Percentiles rank a stretch among this genome's conserved stretches.
These are phyloP conservation scores for Dicyrtoma fusca DNA, from an alignment of 2,888 invertebrate genomes.

Conservation along the genomic window DNA sequence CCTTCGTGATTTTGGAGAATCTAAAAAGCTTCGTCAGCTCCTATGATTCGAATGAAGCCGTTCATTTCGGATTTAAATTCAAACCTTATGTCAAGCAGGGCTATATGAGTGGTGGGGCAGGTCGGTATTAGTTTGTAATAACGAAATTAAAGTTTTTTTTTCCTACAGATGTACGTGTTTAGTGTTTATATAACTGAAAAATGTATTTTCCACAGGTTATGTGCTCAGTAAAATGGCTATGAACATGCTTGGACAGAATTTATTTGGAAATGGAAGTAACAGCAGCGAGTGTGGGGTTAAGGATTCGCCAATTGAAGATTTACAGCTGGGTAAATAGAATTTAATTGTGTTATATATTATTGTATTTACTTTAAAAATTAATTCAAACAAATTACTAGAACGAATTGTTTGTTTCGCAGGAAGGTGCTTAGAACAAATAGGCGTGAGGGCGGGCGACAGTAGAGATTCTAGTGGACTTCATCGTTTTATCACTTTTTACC, in stretches of 20 bases:
- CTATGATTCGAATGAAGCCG: conserved; percentile 72
- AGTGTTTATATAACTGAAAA: no score
- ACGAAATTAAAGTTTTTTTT: not conserved
- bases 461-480: conserved; percentile 81
- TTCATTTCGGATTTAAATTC: conserved; percentile 90
- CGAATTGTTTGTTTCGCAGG: no score
- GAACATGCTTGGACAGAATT: no score
- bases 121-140: conserved; percentile 53
- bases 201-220: conserved; percentile 68
- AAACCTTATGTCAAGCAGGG: conserved; percentile 82
- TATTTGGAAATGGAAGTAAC: conserved; percentile 64
- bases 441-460: conserved; percentile 88
- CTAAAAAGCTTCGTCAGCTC: conserved; percentile 85
- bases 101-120: conserved; percentile 88
- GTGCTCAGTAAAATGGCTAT: conserved; percentile 74
- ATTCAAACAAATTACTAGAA: conserved; percentile 38
- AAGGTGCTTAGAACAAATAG: conserved; percentile 80
- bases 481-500: conserved; percentile 92
- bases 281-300: conserved; percentile 68
- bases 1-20: conserved; percentile 88
- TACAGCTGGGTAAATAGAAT: no score
- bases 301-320: no score
- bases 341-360: no score
- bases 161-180: no score
- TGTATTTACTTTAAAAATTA: not conserved